Base-by-base conservation (phyloP, 2,888 invertebrate genomes). In the Cheilosia variabilis region DNA sequence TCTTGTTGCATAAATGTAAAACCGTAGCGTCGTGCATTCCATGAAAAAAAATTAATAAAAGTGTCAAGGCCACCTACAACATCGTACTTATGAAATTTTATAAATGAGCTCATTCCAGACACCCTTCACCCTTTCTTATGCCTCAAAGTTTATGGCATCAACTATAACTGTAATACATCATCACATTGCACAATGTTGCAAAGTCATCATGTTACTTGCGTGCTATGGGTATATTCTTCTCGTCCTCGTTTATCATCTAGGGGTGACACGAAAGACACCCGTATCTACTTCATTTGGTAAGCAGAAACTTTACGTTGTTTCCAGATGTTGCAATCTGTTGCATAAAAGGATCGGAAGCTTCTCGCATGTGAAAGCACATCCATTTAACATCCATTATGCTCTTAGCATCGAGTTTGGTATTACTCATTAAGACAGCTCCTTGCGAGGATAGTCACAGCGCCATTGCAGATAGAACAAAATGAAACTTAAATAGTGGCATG, bases 251-350 rank as follows among this genome's bases (percentile, higher is more conserved):
- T 47, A 47, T 47, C 47, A 47, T 47, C 17, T 47, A 19, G 19
- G 47, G 47, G 47, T 47, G 47, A 19, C 47, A 17, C 17, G 47
- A 47, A 17, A 47, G 47, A 19, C 17, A 47, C 17, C 47, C 9
- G 47, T 53, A 15, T 53, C 34, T 37, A 19, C 57, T 34, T 19
- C 34, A 34, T 34, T 31, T 45, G n/a, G 47, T 47, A 47, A 47
- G 47, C 17, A 47, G 47, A 47, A 47, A 17, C 19, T 47, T 17
- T 6, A 55, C 27, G 41, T 27, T 43, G 24, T 27, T 31, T 27
- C 41, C 66, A 68, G 52, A 66, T 66, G 19, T 55, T 68, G 27
- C 55, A 31, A 31, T 68, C 43, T 45, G 31, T 34, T 68, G 27
- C 19, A 57, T 31, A 31, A 19, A 55, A 45, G 31, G 27, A 17